phyloP scores from a whole-genome alignment of 2,113 vertebrate species.

The Carassius auratus region DNA sequence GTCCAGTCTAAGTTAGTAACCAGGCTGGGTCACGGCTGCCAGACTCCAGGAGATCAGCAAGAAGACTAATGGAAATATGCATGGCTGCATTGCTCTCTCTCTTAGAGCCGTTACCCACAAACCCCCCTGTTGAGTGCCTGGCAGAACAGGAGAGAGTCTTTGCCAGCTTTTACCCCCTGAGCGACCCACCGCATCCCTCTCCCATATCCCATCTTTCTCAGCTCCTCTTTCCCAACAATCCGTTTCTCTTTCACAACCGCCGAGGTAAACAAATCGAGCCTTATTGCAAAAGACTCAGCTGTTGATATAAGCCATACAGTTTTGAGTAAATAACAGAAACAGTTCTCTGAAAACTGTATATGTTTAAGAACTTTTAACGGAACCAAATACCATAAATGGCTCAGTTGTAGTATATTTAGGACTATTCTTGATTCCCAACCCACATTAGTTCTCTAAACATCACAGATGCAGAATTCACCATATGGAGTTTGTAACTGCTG shows the following conservation, averaged over 20 bases:
- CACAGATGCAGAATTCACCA: slow-evolving; percentile 8
- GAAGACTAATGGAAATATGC: slow-evolving; percentile 45
- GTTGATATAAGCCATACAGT: not conserved
- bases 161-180: slow-evolving; percentile 24
- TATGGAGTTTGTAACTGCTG: slow-evolving; percentile 32
- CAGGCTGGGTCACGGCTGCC: slow-evolving; percentile 53
- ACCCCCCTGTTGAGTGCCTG: slow-evolving; percentile 39
- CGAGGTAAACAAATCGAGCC: slow-evolving; percentile 12
- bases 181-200: not conserved
- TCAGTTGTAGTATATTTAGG: not conserved
- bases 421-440: not conserved
- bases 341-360: not conserved
- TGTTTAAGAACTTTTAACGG: not conserved
- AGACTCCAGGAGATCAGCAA: slow-evolving; percentile 64
- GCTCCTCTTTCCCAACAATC: not conserved
- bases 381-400: not conserved
- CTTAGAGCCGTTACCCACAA: slow-evolving; percentile 52
- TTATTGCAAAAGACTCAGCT: not conserved
- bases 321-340: not conserved
- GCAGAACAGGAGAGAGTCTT: not conserved
- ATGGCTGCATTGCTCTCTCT: slow-evolving; percentile 36
- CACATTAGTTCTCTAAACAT: slow-evolving; percentile 13
- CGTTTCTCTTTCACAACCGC: not conserved
- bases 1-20: slow-evolving; percentile 32
- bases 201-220: slow-evolving; percentile 9